Base-by-base conservation (phyloP, 2,888 invertebrate species). In the Candidula unifasciata region DNA sequence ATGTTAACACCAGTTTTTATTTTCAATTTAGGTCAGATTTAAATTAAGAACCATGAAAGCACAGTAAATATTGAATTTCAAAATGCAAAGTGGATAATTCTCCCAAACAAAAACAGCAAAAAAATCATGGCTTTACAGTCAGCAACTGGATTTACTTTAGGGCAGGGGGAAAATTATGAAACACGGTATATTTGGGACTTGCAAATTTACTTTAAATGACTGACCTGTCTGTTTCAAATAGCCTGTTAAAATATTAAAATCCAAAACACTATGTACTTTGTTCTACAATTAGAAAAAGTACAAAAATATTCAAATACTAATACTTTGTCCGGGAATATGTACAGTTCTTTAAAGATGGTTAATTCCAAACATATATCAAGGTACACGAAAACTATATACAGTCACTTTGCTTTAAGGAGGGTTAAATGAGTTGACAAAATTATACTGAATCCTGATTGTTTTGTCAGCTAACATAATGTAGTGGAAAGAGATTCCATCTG, bases 61-160 rank as follows among this genome's bases (percentile, higher is more conserved):
- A 82, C 76, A 73, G 73, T 73, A 81, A 82, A 82, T 76, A 76
- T 54, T 82, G 44, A 82, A 73, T 68, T 73, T 54, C 33, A 60
- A 73, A 81, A 73, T 81, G 33, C n/a, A 69, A 80, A 71, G 71
- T 21, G 52, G 80, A 52, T 68, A 57, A 54, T 54, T 30, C 33
- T 16, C 33, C 30, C 18, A 33, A 68, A 3, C 33, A 44, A 44
- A 44, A 44, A 44, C 44, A 44, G 44, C 44, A 44, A 44, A 44
- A 10, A 10, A 44, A 44, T 44, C 44, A 44, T 44, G 44, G 44
- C 44, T 44, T 44, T 44, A 44, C 13, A 13, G 44, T 6, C 44
- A 44, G 44, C 44, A 44, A 44, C 24, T 69, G 30, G 35, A 69
- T 13, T 10, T 44, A n/a, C n/a, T 6, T 44, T 44, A 6, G 44